Percentiles rank a stretch among this genome's conserved stretches.
Evolutionary conservation across 2,113 vertebrate genomes (phyloP).

Genomic region (Malaclemys terrapin): DNA sequence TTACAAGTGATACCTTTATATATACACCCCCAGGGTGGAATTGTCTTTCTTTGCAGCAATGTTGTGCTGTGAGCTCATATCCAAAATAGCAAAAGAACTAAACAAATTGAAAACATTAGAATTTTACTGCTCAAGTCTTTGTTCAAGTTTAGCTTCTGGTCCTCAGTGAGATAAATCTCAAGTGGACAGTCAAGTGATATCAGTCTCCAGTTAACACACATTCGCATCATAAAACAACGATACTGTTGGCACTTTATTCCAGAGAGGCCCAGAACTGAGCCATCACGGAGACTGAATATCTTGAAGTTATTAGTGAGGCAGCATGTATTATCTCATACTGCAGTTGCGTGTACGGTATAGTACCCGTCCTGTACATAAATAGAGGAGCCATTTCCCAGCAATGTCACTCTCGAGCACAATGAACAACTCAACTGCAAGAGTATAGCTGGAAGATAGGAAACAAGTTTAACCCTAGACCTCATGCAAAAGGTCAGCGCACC

Average conservation of each 20-base stretch:
- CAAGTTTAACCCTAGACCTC: slow-evolving; percentile 67
- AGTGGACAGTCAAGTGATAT: slow-evolving; percentile 62
- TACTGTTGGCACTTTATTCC: slow-evolving; percentile 72
- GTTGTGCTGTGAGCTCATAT: slow-evolving; percentile 31
- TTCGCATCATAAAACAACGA: slow-evolving; percentile 57
- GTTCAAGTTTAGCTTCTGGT: slow-evolving; percentile 56
- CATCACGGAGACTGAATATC: slow-evolving; percentile 64
- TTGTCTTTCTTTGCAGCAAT: slow-evolving; percentile 28
- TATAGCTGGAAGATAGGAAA: slow-evolving; percentile 64
- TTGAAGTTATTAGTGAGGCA: slow-evolving; percentile 71
- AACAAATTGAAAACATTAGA: slow-evolving; percentile 63
- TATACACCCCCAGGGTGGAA: slow-evolving; percentile 74
- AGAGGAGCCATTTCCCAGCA: slow-evolving; percentile 75
- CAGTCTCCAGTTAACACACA: slow-evolving; percentile 52
- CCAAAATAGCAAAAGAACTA: slow-evolving; percentile 49
- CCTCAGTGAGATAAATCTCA: slow-evolving; percentile 61
- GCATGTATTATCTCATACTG: slow-evolving; percentile 61
- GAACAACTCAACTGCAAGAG: slow-evolving; percentile 56
- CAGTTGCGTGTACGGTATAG: slow-evolving; percentile 45
- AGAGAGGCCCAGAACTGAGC: slow-evolving; percentile 52
- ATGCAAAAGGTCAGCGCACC: slow-evolving; percentile 62
- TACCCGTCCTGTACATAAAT: slow-evolving; percentile 74
- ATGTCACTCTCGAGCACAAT: slow-evolving; percentile 80
- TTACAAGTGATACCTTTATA: slow-evolving; percentile 60
- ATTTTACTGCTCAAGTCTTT: slow-evolving; percentile 57